Evolutionary conservation across 1,140 invertebrate genomes (phyloP).

Genomic region (Mamestra configurata): DNA sequence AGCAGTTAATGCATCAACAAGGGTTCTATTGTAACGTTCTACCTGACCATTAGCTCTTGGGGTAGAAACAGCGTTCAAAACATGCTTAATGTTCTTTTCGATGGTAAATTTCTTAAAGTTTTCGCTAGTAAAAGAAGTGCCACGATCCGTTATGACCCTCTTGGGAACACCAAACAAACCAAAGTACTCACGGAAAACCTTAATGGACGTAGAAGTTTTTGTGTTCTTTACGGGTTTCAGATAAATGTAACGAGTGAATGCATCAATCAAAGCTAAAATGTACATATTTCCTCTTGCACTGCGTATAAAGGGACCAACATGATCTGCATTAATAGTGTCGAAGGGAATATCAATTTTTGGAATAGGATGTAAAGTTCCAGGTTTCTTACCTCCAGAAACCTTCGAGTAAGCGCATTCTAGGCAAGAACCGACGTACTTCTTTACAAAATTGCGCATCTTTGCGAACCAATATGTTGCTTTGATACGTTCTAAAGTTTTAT

Average conservation of each 20-base stretch:
- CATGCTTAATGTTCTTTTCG: constrained; percentile 2
- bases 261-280: constrained; percentile 30
- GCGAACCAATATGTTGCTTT: too few species aligned
- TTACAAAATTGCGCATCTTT: too few species aligned
- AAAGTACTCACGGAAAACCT: constrained; percentile 40
- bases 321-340: not conserved
- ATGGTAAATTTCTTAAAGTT: not conserved
- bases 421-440: too few species aligned
- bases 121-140: constrained; percentile 30
- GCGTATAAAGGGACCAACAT: constrained; percentile 24
- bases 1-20: not conserved
- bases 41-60: constrained; percentile 9
- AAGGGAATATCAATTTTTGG: too few species aligned
- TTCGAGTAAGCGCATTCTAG: too few species aligned
- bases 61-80: not conserved
- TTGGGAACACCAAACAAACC: constrained; percentile 46
- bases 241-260: constrained; percentile 37
- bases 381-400: too few species aligned
- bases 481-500: too few species aligned
- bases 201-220: not conserved
- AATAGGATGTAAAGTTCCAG: too few species aligned
- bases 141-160: constrained; percentile 42
- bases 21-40: not conserved
- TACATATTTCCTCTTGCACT: not conserved
- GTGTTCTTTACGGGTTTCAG: constrained; percentile 22